A percentile compares a stretch with the other conserved stretches of the same genome.
Evolutionary conservation across 2,888 invertebrate genomes (phyloP).

Genomic region (Sinodicranocentrus sp.): DNA sequence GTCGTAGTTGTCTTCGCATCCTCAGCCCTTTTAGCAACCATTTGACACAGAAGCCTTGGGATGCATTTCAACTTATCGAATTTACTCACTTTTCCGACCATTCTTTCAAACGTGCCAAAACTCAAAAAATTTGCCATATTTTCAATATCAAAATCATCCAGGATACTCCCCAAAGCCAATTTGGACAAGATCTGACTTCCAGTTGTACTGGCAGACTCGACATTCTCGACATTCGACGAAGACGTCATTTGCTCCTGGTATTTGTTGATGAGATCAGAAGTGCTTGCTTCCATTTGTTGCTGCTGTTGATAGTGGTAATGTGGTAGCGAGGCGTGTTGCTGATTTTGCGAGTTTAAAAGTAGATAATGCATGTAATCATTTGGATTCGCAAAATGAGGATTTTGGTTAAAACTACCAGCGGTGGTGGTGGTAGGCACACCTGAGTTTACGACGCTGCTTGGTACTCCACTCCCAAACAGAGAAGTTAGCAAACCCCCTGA

Average conservation of each 20-base stretch:
- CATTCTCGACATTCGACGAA: background rate
- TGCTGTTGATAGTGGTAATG: conserved; percentile 18
- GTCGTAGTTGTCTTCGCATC: conserved; percentile 45
- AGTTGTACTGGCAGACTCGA: background rate
- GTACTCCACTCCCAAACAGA: conserved; percentile 24
- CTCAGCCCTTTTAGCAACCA: conserved; percentile 70
- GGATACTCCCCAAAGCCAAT: conserved; percentile 48
- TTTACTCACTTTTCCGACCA: conserved; percentile 70
- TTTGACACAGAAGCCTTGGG: conserved; percentile 74
- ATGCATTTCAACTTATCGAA: conserved; percentile 74
- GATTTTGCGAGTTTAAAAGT: conserved; percentile 23
- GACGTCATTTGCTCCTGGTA: conserved; percentile 36
- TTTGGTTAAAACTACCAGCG: background rate
- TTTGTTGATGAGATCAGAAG: conserved; percentile 18
- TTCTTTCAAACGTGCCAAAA: conserved; percentile 68
- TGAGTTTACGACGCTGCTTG: background rate
- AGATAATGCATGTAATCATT: conserved; percentile 55
- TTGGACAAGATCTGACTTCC: conserved; percentile 46
- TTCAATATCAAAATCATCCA: conserved; percentile 61
- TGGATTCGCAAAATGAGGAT: conserved; percentile 28
- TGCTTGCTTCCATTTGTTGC: conserved; percentile 2
- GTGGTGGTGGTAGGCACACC: background rate
- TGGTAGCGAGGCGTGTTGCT: conserved; percentile 38
- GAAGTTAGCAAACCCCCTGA: conserved; percentile 10
- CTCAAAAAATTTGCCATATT: conserved; percentile 59